These are phyloP conservation scores for Fistularia commersonii DNA, from an alignment of 2,797 vertebrate genomes.

Conservation along the genomic window DNA sequence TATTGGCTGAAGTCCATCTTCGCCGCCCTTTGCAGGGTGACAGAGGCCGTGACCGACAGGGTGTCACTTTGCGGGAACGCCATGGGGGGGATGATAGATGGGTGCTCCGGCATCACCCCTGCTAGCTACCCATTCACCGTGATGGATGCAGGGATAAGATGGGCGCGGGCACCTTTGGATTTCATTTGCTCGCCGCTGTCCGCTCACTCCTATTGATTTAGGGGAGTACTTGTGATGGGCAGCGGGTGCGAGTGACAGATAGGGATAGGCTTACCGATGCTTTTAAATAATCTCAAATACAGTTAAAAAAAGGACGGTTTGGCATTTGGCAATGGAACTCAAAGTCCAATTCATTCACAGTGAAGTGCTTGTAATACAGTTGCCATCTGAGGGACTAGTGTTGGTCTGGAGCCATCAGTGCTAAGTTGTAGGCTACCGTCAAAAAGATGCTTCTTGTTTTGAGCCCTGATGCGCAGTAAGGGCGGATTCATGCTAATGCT, in stretches of 20 bases:
- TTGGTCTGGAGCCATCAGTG: too few relatives aligned
- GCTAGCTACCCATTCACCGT: constrained; percentile 50
- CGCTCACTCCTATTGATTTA: constrained; percentile 67
- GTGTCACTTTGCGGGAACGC: constrained; percentile 49
- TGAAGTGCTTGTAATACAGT: too few relatives aligned
- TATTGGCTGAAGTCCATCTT: constrained; percentile 24
- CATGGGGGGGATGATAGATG: constrained; percentile 52
- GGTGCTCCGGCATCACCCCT: constrained; percentile 46
- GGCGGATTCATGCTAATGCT: too few relatives aligned
- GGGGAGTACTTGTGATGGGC: constrained; percentile 37
- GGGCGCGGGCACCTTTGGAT: constrained; percentile 64
- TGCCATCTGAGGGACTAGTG: too few relatives aligned
- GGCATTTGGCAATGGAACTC: too few relatives aligned
- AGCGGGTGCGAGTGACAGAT: background rate
- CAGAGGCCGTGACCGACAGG: constrained; percentile 45
- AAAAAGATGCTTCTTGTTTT: too few relatives aligned
- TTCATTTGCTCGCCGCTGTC: constrained; percentile 68
- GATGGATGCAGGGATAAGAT: constrained; percentile 65
- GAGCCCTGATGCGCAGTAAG: too few relatives aligned
- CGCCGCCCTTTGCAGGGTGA: constrained; percentile 27
- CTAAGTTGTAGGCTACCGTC: too few relatives aligned
- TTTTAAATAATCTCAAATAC: too few relatives aligned
- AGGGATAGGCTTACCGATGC: too few relatives aligned
- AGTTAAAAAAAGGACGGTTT: too few relatives aligned
- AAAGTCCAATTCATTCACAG: too few relatives aligned